phyloP scores from a whole-genome alignment of 92 coral and sea anemone genomes.

The Epizoanthus scotinus region DNA sequence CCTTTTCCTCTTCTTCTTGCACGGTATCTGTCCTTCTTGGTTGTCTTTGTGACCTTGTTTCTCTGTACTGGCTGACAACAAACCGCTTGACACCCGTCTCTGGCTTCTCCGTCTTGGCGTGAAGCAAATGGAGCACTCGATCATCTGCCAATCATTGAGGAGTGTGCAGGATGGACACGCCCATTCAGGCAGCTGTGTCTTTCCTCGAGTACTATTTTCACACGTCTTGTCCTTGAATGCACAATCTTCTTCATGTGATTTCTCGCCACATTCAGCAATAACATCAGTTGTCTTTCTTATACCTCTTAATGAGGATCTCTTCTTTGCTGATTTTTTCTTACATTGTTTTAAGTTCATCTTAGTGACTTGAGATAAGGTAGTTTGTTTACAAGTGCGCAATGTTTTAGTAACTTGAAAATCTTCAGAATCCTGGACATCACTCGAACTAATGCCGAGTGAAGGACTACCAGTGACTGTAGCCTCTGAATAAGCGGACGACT shows the following conservation, averaged over 20 bases:
- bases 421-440: background rate
- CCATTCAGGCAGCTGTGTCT: conserved; percentile 55
- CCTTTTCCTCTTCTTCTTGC: conserved; percentile 4
- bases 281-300: background rate
- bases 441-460: background rate
- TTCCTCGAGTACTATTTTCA: background rate
- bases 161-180: conserved; percentile 73
- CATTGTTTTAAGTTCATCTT: background rate
- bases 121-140: conserved; percentile 77
- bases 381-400: background rate
- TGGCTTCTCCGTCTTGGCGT: conserved; percentile 82
- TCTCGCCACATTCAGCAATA: background rate
- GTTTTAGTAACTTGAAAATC: conserved; percentile 13
- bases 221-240: background rate
- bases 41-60: background rate
- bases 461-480: background rate
- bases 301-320: background rate
- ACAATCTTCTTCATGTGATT: background rate
- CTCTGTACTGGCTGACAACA: conserved; percentile 1
- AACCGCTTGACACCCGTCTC: conserved; percentile 43
- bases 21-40: background rate
- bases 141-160: conserved; percentile 68
- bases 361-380: background rate
- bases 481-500: background rate
- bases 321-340: background rate